Evolutionary conservation across 2,797 vertebrate genomes (phyloP).

Genomic region (Kryptopterus vitreolus): DNA sequence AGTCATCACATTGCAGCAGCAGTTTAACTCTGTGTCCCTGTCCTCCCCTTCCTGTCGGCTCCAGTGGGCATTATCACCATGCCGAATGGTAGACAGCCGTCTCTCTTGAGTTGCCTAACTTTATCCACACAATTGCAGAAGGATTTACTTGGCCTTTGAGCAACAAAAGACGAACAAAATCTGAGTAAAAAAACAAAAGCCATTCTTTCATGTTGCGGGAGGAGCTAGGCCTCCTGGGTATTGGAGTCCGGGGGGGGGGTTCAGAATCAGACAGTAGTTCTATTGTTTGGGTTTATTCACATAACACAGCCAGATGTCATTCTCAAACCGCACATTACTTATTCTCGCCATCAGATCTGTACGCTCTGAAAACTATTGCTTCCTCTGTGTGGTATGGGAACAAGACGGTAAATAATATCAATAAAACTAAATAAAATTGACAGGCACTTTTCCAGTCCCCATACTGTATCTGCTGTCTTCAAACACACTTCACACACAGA

Average conservation of each 20-base stretch:
- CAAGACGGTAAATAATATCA: slow-evolving; percentile 19
- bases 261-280: slow-evolving; percentile 24
- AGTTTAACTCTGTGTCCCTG: slow-evolving; percentile 18
- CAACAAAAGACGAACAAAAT: slow-evolving; percentile 22
- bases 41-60: slow-evolving; percentile 37
- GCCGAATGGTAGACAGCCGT: background rate
- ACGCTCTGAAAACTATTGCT: slow-evolving; percentile 21
- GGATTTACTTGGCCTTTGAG: slow-evolving; percentile 17
- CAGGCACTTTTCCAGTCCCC: slow-evolving; percentile 15
- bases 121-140: slow-evolving; percentile 5
- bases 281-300: slow-evolving; percentile 43
- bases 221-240: slow-evolving; percentile 34
- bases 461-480: background rate
- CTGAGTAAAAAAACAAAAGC: slow-evolving; percentile 26
- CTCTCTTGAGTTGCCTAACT: slow-evolving; percentile 28
- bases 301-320: slow-evolving; percentile 23
- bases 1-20: slow-evolving; percentile 41
- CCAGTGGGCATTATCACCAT: background rate
- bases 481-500: slow-evolving; percentile 7
- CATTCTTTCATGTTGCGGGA: slow-evolving; percentile 31
- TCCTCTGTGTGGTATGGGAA: background rate
- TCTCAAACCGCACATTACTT: slow-evolving; percentile 35
- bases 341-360: slow-evolving; percentile 11
- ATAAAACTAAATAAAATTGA: slow-evolving; percentile 6
- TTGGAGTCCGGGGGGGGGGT: slow-evolving; percentile 19